Evolutionary conservation across 2,113 vertebrate species (phyloP), one percentile per base, ranked within the genome.

Genomic region (Cephalopholis sonnerati): DNA sequence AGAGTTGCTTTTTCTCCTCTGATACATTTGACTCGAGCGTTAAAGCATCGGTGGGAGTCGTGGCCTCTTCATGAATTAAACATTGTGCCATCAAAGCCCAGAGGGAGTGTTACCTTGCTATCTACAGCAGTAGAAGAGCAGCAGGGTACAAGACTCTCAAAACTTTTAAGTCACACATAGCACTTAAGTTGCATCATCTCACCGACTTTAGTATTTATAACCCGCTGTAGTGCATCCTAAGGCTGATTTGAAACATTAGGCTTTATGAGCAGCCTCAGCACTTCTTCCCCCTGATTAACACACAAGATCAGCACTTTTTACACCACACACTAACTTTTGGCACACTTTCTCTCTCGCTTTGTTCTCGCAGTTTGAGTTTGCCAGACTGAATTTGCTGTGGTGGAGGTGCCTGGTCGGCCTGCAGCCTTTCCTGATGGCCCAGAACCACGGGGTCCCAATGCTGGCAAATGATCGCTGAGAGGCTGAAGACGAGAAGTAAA

Each of bases 301-400:
- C 66, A 67, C 59, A 63, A 24, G n/a, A 81, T 93, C 92, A 94
- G 91, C 92, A 91, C 84, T 90, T 95, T 95, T 89, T 63, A 64
- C 64, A 69, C 76, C 77, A 79, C 87, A 74, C 66, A 74, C 77
- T 76, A 73, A 75, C 68, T 87, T 86, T 59, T 81, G 77, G 55
- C 87, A 71, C 79, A 75, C 72, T 86, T 82, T 79, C 27, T 32
- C n/a, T 74, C 41, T 53, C 11, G 41, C 55, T 81, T 80, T 84
- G 78, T 86, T 82, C 51, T 62, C 24, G 61, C 25, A 25, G 48
- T 36, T 68, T 50, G 48, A 80, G 68, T 85, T 84, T 83, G 66
- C 72, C 54, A 75, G 39, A n/a, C 44, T 25, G 54, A 79, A 50
- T 87, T 84, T 57, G 44, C 36, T 20, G 17, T 67, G 39, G 74